Percentiles rank a stretch among this genome's conserved stretches.
Conservation (phyloP, 2,888 invertebrate genomes). For the Phragmatobia fuliginosa region DNA sequence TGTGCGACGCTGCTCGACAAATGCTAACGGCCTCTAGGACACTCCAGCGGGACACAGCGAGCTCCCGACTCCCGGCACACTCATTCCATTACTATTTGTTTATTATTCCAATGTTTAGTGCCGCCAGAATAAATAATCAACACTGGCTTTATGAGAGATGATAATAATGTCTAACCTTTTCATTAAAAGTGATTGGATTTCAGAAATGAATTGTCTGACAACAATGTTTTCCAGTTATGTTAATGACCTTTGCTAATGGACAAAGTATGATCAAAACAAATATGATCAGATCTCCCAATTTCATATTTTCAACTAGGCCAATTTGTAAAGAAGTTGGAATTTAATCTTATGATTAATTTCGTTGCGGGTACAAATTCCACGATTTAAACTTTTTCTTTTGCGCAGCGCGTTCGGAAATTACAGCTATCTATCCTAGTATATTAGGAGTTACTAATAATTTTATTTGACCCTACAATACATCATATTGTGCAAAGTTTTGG, state of each 20-base stretch:
- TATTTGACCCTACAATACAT: too few species aligned
- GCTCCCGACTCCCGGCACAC: slow-evolving; percentile 33
- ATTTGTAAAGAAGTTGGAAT: background rate
- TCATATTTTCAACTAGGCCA: background rate
- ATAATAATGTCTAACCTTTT: slow-evolving; percentile 27
- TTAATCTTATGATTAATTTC: background rate
- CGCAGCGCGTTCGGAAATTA: too few species aligned
- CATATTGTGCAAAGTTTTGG: too few species aligned
- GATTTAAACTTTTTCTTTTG: background rate
- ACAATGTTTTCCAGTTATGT: slow-evolving; percentile 23
- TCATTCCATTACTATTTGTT: slow-evolving; percentile 44
- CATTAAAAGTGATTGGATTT: slow-evolving; percentile 31
- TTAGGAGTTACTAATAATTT: too few species aligned
- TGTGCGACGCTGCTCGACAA: slow-evolving; percentile 80
- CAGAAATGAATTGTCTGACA: slow-evolving; percentile 16
- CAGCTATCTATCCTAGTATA: too few species aligned
- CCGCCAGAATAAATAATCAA: slow-evolving; percentile 32
- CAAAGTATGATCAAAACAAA: background rate
- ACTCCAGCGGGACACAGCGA: slow-evolving; percentile 67
- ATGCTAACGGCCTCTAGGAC: slow-evolving; percentile 86
- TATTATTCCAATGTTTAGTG: slow-evolving; percentile 40
- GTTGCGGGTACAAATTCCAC: background rate
- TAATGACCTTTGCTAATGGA: slow-evolving; percentile 9
- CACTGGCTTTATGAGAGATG: slow-evolving; percentile 28
- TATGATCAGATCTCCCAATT: background rate